Base-by-base conservation (phyloP, 2,888 invertebrate genomes). In the Falcaria lacertinaria region DNA sequence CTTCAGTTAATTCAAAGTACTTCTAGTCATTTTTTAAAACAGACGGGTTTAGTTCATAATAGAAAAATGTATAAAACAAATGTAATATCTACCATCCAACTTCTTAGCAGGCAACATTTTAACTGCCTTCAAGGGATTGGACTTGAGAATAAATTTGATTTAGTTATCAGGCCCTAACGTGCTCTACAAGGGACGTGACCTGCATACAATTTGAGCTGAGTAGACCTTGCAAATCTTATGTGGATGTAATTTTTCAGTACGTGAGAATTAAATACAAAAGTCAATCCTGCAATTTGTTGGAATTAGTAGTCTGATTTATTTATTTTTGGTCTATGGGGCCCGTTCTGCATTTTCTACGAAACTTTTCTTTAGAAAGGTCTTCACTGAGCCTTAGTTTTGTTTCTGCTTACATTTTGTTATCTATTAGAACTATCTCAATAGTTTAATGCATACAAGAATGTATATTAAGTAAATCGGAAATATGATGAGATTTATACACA, bases 101-200 rank as follows among this genome's bases (percentile, higher is more conserved):
- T n/a, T n/a, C n/a, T n/a, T n/a, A 22, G 11, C 3, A 28, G 28
- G 11, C 11, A 11, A 28, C 28, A 28, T 28, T 28, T 60, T 54
- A 51, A 51, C 48, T 28, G 28, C 28, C 11, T 28, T 28, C 54
- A 51, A 43, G 51, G 50, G 50, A 59, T 60, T 65, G 64, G 68
- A 67, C 60, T 57, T 57, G 44, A 54, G 75, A 79, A 77, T 79
- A 80, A 74, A 79, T 80, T 80, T 78, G 76, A 80, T 79, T 80
- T 73, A 75, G 74, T 78, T 76, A 79, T 75, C 75, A 75, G 65
- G 62, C 70, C 70, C 68, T 67, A 68, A 74, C 73, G 69, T 71
- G 74, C 59, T 74, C 73, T 62, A 62, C 56, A 65, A 58, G 63
- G 57, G 65, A 74, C 68, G 72, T 72, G 78, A 66, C 75, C 74